Evolutionary conservation across 2,113 vertebrate species (phyloP), one percentile per base, ranked within the genome.

Genomic region (Barbus barbus): DNA sequence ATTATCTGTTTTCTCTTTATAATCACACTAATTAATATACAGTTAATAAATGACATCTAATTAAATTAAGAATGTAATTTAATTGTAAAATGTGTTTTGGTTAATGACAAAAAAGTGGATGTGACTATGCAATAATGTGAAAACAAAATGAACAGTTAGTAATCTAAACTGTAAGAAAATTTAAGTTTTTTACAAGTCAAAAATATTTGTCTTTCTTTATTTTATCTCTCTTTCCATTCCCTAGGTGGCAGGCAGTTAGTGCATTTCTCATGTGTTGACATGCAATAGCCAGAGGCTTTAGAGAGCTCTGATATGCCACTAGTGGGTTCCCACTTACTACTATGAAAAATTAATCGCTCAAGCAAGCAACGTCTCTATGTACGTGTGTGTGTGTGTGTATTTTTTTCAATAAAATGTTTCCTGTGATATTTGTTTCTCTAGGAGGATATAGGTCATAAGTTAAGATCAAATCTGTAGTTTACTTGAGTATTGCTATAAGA

Each of bases 251-350:
- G 31, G 53, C 82, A 73, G 56, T 82, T 85, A 84, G 77, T 36
- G 36, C 67, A 80, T 24, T 84, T 80, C 65, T 75, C 61, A 61
- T 60, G 65, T 65, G 75, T 81, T 83, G 72, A 71, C 81, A 53
- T 79, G 85, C 24, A 86, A 74, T 72, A 82, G 44, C 48, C 56
- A 83, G 24, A 82, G 44, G 78, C 24, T 73, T 74, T 67, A 56
- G 36, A 83, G 44, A 81, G 60, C 26, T 53, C 74, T 71, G 13
- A 84, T 69, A 72, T 58, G 36, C 63, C 83, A 84, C 65, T 44
- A 48, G 33, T 80, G 65, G 65, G 4, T 38, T 75, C 72, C 41
- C 36, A n/a, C 60, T 51, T 60, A 69, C 24, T 26, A 31, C 76
- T 71, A 69, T 76, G 33, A 81, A 85, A 85, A 24, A 83, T 84